phyloP scores from a whole-genome alignment of 92 coral and sea anemone genomes.

The Umimayanthus kanabou region DNA sequence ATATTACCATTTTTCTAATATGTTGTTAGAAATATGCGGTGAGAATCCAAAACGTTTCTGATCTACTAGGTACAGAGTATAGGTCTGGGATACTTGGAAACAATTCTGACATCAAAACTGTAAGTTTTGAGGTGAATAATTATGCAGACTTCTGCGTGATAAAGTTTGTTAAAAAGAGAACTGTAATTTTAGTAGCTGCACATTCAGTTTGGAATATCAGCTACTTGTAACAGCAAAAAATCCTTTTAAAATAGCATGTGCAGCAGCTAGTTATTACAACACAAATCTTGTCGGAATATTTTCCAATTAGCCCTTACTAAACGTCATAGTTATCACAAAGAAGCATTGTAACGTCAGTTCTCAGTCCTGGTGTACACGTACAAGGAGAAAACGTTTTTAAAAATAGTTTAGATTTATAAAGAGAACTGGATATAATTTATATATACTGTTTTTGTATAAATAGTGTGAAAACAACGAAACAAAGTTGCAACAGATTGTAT shows the following conservation, averaged over 20 bases:
- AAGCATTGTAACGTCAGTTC: not conserved
- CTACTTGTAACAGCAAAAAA: no score
- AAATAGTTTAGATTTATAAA: constrained; percentile 9
- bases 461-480: not conserved
- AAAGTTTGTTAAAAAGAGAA: no score
- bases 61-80: not conserved
- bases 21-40: not conserved
- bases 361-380: not conserved
- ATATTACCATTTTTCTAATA: not conserved
- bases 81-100: not conserved
- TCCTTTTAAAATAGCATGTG: not conserved
- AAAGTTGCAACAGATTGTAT: not conserved
- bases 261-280: not conserved
- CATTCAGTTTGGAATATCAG: no score
- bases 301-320: not conserved
- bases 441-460: constrained; percentile 5
- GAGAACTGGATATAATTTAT: not conserved
- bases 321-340: not conserved
- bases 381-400: not conserved
- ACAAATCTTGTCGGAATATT: not conserved
- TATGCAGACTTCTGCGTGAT: not conserved
- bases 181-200: no score
- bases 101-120: not conserved
- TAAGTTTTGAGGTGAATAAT: not conserved
- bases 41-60: not conserved